Base-by-base conservation (phyloP, 2,888 invertebrate species). In the Tetragonula carbonaria region DNA sequence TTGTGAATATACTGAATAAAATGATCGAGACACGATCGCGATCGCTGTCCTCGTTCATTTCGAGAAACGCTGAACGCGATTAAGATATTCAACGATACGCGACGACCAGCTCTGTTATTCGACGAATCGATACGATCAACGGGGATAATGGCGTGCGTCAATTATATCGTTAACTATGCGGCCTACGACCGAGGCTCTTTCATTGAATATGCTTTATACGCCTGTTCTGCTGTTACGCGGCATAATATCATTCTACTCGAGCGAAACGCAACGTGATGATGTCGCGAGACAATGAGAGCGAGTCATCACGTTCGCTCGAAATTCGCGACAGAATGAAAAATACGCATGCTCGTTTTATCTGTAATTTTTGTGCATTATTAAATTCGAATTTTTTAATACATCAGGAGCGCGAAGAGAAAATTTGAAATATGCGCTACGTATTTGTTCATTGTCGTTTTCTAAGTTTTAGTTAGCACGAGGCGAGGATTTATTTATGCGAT, bases 1-100 rank as follows among this genome's bases (percentile, higher is more conserved):
- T 33, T 51, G 57, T 1, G 55, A 62, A n/a, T 55, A 55, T 21
- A n/a, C 5, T 23, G 57, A 59, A 59, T 59, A n/a, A 59, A 59
- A n/a, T 21, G 16, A 28, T 14, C 14, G 74, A 75, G 72, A 78
- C 66, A 81, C 72, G 76, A 28, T 28, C 59, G 59, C 75, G 75
- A 75, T 71, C 50, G 79, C 68, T 66, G 78, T 82, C 78, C 63
- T 51, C 28, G 70, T 71, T 70, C 81, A 68, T 83, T 68, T 75
- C 68, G 65, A 57, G 71, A 78, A 80, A 70, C 65, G 82, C 75
- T 80, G 62, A 84, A 68, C 53, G 21, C 76, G 76, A 87, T 88
- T 85, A 80, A 67, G 82, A 80, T 82, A 80, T 59, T 55, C 70
- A 76, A 78, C 74, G 88, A 88, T 88, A 88, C 80, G 33, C 2